A percentile compares a stretch with the other conserved stretches of the same genome.
These are phyloP conservation scores for Chaenocephalus aceratus DNA, from an alignment of 2,113 vertebrate genomes.

Conservation along the genomic window DNA sequence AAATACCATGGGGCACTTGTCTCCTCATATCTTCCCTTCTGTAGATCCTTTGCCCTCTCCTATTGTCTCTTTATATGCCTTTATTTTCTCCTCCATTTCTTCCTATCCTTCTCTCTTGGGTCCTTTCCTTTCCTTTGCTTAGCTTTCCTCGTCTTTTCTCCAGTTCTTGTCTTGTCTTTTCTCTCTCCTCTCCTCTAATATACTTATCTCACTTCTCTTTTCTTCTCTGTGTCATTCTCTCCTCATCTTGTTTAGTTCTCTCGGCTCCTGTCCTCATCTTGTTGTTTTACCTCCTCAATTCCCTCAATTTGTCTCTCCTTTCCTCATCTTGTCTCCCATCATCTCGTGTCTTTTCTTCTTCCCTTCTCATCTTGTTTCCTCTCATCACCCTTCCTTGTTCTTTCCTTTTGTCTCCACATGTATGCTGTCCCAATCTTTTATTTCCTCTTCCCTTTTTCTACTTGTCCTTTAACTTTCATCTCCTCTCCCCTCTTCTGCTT, in stretches of 20 bases:
- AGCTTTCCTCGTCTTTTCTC: too few relatives aligned
- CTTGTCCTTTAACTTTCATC: not conserved
- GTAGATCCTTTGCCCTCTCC: slow-evolving; percentile 2
- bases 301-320: not conserved
- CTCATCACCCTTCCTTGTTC: not conserved
- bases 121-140: too few relatives aligned
- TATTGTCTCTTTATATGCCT: not conserved
- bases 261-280: too few relatives aligned
- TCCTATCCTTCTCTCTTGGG: too few relatives aligned
- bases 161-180: not conserved
- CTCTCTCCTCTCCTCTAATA: not conserved
- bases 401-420: too few relatives aligned
- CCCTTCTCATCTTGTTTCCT: not conserved
- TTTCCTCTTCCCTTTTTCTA: not conserved
- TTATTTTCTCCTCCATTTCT: too few relatives aligned
- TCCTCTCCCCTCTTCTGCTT: not conserved
- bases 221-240: not conserved
- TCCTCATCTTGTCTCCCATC: too few relatives aligned
- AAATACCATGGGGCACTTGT: slow-evolving; percentile 59
- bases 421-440: not conserved
- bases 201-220: not conserved
- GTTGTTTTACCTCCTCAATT: too few relatives aligned
- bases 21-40: slow-evolving; percentile 24
- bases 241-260: too few relatives aligned
- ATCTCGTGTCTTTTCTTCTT: not conserved